Base-by-base conservation (phyloP, 2,797 vertebrate genomes). In the Cryptoblepharus egeriae region DNA sequence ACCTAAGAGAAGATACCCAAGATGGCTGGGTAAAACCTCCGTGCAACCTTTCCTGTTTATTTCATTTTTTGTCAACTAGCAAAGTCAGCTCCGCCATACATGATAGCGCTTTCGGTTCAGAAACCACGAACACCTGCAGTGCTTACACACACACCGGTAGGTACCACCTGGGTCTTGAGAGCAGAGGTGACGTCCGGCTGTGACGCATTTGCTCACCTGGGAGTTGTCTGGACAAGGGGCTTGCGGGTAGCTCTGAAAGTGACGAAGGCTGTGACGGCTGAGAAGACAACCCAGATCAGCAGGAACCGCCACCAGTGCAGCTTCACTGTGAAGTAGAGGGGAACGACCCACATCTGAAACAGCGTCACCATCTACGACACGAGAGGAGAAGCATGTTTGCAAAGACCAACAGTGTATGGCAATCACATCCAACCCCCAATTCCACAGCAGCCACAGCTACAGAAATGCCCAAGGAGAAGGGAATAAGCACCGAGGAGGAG, bases 341-440 rank as follows among this genome's bases (percentile, higher is more conserved):
- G 98, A 71, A 99, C 98, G 72, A 99, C 97, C 98, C 98, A 99
- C 98, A 99, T 99, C 97, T 99, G 98, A 95, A 99, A 99, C 85
- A 99, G 97, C 77, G 98, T 99, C 94, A 99, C 97, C 97, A 99
- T 95, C 98, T 99, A 95, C 64, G 87, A 81, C n/a, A 84, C 84
- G 37, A 93, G 73, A 81, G 75, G 55, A 88, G 67, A 84, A 35
- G 52, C 16, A 1, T 1, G 70, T 30, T 2, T 73, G 20, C 45
- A 7, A 11, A 3, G 18, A 8, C 9, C 8, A 1, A 32, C 3
- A 15, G 10, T 49, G 60, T 26, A 13, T 0, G 42, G 37, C 57
- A 52, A 24, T 10, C 22, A 4, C 28, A 26, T 3, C 13, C 15
- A 37, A 22, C 10, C 52, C 72, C n/a, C 28, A 11, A 61, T 61